Conservation (phyloP, 2,797 vertebrate genomes). For the Halcyon badia region DNA sequence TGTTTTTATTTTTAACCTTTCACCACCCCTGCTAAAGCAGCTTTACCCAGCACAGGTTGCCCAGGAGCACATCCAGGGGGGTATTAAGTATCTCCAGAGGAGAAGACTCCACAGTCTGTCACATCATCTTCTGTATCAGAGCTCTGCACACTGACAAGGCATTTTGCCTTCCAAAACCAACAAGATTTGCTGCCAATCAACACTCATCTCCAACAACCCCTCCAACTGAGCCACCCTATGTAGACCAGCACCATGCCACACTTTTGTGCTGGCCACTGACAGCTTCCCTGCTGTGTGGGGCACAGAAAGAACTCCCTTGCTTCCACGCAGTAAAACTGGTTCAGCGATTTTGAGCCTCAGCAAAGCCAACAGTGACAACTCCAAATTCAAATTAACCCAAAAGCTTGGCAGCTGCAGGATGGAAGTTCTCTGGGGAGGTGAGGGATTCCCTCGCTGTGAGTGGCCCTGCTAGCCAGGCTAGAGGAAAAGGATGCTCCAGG, state of each 20-base stretch:
- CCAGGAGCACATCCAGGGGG: background rate
- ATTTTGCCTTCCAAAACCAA: fast-evolving
- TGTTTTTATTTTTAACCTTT: background rate
- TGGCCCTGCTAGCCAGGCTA: background rate
- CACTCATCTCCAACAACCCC: background rate
- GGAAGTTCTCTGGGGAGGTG: background rate
- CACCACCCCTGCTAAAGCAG: background rate
- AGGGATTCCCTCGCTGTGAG: background rate
- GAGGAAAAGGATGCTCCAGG: background rate
- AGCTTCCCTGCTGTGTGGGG: fast-evolving
- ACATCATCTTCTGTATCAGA: background rate
- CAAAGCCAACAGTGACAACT: background rate
- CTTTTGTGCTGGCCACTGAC: background rate
- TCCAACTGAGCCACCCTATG: background rate
- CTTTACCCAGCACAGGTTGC: background rate
- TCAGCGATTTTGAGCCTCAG: background rate
- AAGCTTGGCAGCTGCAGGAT: background rate
- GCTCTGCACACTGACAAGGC: fast-evolving
- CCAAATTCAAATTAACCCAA: background rate
- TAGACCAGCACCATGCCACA: fast-evolving
- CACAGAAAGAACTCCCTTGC: background rate
- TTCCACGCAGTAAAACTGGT: fast-evolving
- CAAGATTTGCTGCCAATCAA: fast-evolving
- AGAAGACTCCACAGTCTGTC: background rate
- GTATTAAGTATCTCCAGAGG: background rate